phyloP scores from a whole-genome alignment of 1,140 invertebrate genomes.

The silkworm (Bombyx mori) region ASM3026992v2 NC_085112.1:5643001-5643500 shows the following conservation, averaged over 20 bases:
- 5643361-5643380: slow-evolving; percentile 16
- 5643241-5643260: slow-evolving; percentile 73
- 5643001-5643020: slow-evolving; percentile 53
- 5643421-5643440: slow-evolving; percentile 25
- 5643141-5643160: slow-evolving; percentile 72
- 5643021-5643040: slow-evolving; percentile 62
- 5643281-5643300: slow-evolving; percentile 42
- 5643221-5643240: slow-evolving; percentile 69
- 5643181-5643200: slow-evolving; percentile 71
- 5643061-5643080: slow-evolving; percentile 62
- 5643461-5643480: slow-evolving; percentile 66
- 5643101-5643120: slow-evolving; percentile 71
- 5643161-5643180: slow-evolving; percentile 71
- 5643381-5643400: slow-evolving; percentile 6
- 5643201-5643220: slow-evolving; percentile 70
- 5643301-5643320: slow-evolving; percentile 58
- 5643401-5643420: slow-evolving; percentile 14
- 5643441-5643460: slow-evolving; percentile 32
- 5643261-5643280: slow-evolving; percentile 49
- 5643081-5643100: slow-evolving; percentile 68
- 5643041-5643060: slow-evolving; percentile 64
- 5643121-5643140: slow-evolving; percentile 71
- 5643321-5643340: slow-evolving; percentile 9
- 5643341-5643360: slow-evolving; percentile 6
- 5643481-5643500: slow-evolving; percentile 66